Conservation (phyloP, 2,797 vertebrate species). For the Nyctalus aviator region DNA sequence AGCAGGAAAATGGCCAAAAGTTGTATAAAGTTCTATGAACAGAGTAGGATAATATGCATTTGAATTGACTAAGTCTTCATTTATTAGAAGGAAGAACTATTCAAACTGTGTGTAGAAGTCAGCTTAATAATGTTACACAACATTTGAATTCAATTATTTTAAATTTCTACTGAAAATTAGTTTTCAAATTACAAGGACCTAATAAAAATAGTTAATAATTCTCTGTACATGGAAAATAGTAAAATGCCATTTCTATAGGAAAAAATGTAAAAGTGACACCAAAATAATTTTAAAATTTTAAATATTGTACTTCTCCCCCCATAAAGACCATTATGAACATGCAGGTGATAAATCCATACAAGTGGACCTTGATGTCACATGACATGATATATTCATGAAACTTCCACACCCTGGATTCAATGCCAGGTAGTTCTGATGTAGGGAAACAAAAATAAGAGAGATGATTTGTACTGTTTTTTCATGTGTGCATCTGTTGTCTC, state of each 20-base stretch:
- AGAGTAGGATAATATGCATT: constrained; percentile 76
- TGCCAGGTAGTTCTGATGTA: background rate
- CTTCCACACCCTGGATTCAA: background rate
- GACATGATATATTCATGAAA: background rate
- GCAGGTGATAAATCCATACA: background rate
- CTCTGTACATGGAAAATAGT: constrained; percentile 17
- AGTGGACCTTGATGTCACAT: too few relatives aligned
- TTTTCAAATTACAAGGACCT: constrained; percentile 70
- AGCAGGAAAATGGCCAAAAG: constrained; percentile 81
- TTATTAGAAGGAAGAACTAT: constrained; percentile 61
- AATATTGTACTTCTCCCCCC: background rate
- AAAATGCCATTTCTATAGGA: background rate
- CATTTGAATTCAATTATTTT: constrained; percentile 73
- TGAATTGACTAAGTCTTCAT: constrained; percentile 66
- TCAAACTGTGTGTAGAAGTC: constrained; percentile 67
- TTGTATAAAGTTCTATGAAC: constrained; percentile 78
- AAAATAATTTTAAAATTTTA: background rate
- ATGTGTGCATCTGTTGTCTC: background rate
- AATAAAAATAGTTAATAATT: constrained; percentile 66
- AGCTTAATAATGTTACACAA: constrained; percentile 69
- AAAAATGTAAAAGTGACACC: background rate
- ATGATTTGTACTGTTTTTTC: background rate
- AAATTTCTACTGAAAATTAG: constrained; percentile 69
- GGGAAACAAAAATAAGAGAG: background rate
- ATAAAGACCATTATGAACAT: background rate